Evolutionary conservation across 2,797 vertebrate species (phyloP).

Genomic region (Trematomus bernacchii): DNA sequence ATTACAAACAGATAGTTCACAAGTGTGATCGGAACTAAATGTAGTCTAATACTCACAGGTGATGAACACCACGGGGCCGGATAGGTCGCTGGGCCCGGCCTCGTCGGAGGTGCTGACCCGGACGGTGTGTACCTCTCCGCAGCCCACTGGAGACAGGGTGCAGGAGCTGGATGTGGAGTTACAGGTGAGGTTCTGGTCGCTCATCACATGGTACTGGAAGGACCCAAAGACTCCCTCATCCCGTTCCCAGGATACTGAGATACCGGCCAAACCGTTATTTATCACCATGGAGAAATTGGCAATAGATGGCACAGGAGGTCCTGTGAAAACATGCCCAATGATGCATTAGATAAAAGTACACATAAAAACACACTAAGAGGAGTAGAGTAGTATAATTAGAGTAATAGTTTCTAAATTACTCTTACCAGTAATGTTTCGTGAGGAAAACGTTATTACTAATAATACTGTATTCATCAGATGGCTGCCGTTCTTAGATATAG

Average conservation of each 20-base stretch:
- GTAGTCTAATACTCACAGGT: constrained; percentile 85
- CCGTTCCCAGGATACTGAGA: constrained; percentile 84
- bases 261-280: constrained; percentile 59
- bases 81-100: constrained; percentile 87
- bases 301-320: constrained; percentile 82
- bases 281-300: constrained; percentile 78
- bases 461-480: neutral
- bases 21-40: neutral
- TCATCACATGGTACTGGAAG: constrained; percentile 80
- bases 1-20: neutral
- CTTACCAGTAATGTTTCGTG: too few relatives aligned
- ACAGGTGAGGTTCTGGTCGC: constrained; percentile 79
- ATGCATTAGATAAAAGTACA: neutral
- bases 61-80: constrained; percentile 78
- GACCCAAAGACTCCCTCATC: constrained; percentile 70
- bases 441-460: neutral
- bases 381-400: too few relatives aligned
- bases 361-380: constrained; percentile 51
- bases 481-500: neutral
- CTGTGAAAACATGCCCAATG: constrained; percentile 69
- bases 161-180: constrained; percentile 83
- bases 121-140: constrained; percentile 84
- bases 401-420: too few relatives aligned
- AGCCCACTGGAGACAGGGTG: constrained; percentile 80
- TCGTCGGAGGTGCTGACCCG: constrained; percentile 83